These are phyloP conservation scores for Falco rusticolus DNA, from an alignment of 2,797 vertebrate genomes.

Conservation along the genomic window DNA sequence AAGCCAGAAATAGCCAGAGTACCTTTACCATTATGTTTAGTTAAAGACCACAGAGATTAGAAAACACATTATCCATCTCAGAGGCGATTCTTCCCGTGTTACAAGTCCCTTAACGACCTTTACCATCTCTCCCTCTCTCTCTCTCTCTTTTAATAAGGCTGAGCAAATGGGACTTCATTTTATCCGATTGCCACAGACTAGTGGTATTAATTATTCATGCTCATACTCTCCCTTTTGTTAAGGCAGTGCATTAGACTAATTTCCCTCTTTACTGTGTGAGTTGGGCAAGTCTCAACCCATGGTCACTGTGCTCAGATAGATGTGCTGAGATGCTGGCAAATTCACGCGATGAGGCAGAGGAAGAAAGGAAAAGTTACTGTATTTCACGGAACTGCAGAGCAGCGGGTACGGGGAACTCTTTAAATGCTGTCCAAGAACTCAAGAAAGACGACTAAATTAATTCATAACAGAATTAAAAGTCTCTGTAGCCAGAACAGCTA, in stretches of 20 bases:
- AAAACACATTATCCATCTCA: conserved; percentile 77
- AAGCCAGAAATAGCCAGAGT: conserved; percentile 66
- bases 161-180: conserved; percentile 85
- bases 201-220: conserved; percentile 82
- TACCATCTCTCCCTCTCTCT: conserved; percentile 63
- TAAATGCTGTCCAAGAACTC: conserved; percentile 42
- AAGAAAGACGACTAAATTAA: conserved; percentile 17
- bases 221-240: conserved; percentile 74
- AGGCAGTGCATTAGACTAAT: conserved; percentile 81
- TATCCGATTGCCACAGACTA: conserved; percentile 76
- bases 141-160: conserved; percentile 83
- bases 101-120: conserved; percentile 81
- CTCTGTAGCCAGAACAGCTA: conserved; percentile 23
- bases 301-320: conserved; percentile 12
- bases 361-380: conserved; percentile 23
- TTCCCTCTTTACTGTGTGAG: conserved; percentile 65
- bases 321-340: background rate
- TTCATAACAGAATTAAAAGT: conserved; percentile 38
- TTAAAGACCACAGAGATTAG: conserved; percentile 83
- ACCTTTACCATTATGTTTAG: conserved; percentile 76
- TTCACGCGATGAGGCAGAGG: background rate
- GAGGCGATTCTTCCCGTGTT: conserved; percentile 70
- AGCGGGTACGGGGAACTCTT: background rate
- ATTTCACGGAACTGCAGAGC: background rate
- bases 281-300: conserved; percentile 47